These are phyloP conservation scores for Anastatus disparis DNA, from an alignment of 1,140 invertebrate species.

Conservation along the genomic window DNA sequence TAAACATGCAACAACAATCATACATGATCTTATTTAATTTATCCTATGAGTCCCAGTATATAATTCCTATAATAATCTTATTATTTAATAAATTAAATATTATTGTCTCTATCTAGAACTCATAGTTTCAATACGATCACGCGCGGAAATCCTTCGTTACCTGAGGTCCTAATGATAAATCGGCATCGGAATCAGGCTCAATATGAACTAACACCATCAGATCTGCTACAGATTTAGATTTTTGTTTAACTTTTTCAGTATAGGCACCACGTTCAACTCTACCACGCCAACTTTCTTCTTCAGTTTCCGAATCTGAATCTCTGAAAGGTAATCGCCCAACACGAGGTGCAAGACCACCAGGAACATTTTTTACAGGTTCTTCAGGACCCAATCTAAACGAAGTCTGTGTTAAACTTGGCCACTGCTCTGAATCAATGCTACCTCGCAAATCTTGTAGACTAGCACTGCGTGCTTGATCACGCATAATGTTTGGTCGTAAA, in stretches of 20 bases:
- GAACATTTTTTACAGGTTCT: constrained; percentile 56
- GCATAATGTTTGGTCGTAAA: constrained; percentile 71
- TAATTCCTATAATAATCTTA: too few species aligned
- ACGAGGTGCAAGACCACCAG: constrained; percentile 36
- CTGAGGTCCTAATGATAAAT: constrained; percentile 64
- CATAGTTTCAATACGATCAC: too few species aligned
- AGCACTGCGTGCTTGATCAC: constrained; percentile 56
- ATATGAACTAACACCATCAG: constrained; percentile 80
- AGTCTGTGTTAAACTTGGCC: constrained; percentile 56
- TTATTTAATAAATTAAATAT: too few species aligned
- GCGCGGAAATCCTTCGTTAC: too few species aligned
- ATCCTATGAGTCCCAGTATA: too few species aligned
- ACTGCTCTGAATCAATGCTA: constrained; percentile 62
- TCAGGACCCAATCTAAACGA: constrained; percentile 60
- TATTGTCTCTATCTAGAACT: too few species aligned
- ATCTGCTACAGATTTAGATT: constrained; percentile 79
- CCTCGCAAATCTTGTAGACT: constrained; percentile 70
- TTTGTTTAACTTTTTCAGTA: constrained; percentile 76
- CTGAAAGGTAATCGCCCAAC: constrained; percentile 44
- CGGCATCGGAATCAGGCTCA: constrained; percentile 74
- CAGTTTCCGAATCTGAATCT: constrained; percentile 72
- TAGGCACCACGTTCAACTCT: constrained; percentile 74
- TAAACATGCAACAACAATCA: too few species aligned
- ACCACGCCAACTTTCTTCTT: constrained; percentile 75
- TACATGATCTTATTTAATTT: too few species aligned